Evolutionary conservation across 2,888 invertebrate species (phyloP).

Genomic region (Heliconius sara): DNA sequence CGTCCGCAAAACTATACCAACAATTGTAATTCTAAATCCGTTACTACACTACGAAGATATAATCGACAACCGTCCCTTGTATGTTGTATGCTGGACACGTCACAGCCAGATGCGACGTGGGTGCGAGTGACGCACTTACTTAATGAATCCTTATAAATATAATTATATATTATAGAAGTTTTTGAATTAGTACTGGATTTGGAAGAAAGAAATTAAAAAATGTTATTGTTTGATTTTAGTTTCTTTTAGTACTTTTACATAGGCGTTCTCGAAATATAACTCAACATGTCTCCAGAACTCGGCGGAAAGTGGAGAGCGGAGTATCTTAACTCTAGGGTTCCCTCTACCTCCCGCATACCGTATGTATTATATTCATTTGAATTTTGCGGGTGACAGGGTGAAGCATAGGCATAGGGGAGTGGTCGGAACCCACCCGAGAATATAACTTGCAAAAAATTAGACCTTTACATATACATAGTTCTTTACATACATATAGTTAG

Average conservation of each 20-base stretch:
- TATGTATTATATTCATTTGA: too few species aligned
- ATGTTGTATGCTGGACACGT: conserved; percentile 34
- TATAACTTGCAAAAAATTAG: too few species aligned
- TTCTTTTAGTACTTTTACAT: neutral
- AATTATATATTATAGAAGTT: neutral
- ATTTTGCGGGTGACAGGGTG: too few species aligned
- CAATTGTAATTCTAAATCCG: conserved; percentile 39
- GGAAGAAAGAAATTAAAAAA: neutral
- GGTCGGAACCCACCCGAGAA: too few species aligned
- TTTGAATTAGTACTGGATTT: neutral
- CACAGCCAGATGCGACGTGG: conserved; percentile 31
- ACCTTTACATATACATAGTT: too few species aligned
- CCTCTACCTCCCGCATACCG: too few species aligned
- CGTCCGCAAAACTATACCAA: conserved; percentile 33
- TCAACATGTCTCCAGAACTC: too few species aligned
- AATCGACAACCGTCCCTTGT: conserved; percentile 20
- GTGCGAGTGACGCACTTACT: conserved; percentile 21
- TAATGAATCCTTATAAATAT: conserved; percentile 18
- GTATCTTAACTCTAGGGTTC: too few species aligned
- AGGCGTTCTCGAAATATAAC: too few species aligned
- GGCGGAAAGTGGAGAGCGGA: too few species aligned
- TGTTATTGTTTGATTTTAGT: neutral
- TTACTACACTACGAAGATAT: conserved; percentile 29
- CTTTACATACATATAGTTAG: too few species aligned
- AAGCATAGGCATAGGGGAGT: too few species aligned